Evolutionary conservation across 2,888 invertebrate genomes (phyloP), one percentile per base, ranked within the genome.

Genomic region (Zygaena filipendulae): DNA sequence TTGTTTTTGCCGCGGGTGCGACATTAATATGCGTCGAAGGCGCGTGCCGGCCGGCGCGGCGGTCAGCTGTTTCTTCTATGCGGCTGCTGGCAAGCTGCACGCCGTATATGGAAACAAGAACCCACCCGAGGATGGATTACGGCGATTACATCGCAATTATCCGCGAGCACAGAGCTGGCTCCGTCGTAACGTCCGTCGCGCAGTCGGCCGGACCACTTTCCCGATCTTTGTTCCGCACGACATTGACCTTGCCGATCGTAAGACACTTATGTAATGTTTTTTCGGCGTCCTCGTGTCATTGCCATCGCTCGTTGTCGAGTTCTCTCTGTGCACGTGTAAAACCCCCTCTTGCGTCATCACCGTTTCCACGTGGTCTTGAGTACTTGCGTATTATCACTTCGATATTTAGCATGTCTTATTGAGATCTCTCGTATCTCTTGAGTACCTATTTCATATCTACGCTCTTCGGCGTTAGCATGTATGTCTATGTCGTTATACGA

Each of bases 11-110:
- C 42, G 43, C 60, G 57, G 59, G 57, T 57, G 61, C 59, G 54
- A 52, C 68, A 71, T 75, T 64, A 72, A 71, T 72, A 74, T 72
- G 70, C 71, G 67, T 59, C 54, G 52, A 59, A 58, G 61, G 66
- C 74, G 71, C 75, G 77, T 74, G 75, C 75, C 60, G 57, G n/a
- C 7, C 16, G 16, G 7, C n/a, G n/a, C n/a, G n/a, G 40, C 60
- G 62, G 62, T 77, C 77, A 79, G 77, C 74, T 79, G 77, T 71
- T 67, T 71, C 67, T 72, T 66, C 71, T 72, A 72, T 67, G 67
- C 52, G 60, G 52, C 52, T 53, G 57, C 30, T 6, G 7, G 49
- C 75, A 72, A 74, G 77, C 75, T 75, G 77, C 68, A 55, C 54
- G 50, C 74, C 77, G 57, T 75, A 70, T 59, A 79, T 59, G 75